Base-by-base conservation (phyloP, 1,140 invertebrate species). In the Aphelinus atriplicis region DNA sequence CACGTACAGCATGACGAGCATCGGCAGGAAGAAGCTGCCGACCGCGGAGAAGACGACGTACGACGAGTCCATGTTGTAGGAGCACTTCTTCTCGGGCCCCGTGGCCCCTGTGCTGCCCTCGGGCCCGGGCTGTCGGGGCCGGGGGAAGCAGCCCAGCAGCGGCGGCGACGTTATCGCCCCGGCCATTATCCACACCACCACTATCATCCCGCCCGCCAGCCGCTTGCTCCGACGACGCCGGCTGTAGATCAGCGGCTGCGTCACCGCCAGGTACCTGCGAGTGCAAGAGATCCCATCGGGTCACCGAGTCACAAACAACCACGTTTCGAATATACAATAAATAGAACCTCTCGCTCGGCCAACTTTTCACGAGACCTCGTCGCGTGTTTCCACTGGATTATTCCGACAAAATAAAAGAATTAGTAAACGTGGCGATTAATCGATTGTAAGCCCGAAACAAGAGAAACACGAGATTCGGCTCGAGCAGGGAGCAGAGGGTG, bases 41-140 rank as follows among this genome's bases (percentile, higher is more conserved):
- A 96, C 93, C 0, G 95, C 94, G 0, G 96, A 97, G 85, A 96
- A 97, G 57, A 97, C 92, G 10, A 97, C 95, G 87, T 96, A 97
- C 3, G 93, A 94, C 58, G 91, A 90, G 82, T 96, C 95, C 81
- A 93, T 92, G 81, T 94, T 95, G 84, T 95, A 95, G 6, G 91
- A 88, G 83, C 94, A 95, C 53, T 84, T 85, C 76, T 80, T 83
- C 48, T 69, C 76, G 71, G 75, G 81, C 48, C 70, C 77, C 51
- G 84, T 76, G 1, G 76, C 76, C 26, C 26, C 26, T 26, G 26
- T 26, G 26, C 26, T 26, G 26, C 26, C 26, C 26, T 26, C 26
- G 26, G 26, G 26, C 26, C 26, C 26, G 26, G 26, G 26, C 61
- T 84, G 81, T 1, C 72, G 81, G 1, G 81, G 80, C 2, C 81